Conservation (phyloP, 2,797 vertebrate species). For the Gobionotothen gibberifrons region DNA sequence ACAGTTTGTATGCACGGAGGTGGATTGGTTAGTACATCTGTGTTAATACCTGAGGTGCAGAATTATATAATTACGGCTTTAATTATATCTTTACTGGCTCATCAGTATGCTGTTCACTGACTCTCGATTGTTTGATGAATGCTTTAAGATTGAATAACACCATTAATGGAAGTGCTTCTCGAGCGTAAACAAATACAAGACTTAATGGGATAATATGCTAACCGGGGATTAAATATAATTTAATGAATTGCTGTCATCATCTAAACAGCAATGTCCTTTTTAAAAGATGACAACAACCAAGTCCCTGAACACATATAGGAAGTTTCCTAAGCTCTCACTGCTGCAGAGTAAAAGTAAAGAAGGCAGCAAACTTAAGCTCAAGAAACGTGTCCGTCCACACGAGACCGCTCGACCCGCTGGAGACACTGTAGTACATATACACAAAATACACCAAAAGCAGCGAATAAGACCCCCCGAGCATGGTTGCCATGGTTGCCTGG, state of each 20-base stretch:
- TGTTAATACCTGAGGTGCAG: conserved; percentile 68
- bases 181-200: conserved; percentile 67
- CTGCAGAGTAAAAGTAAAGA: conserved; percentile 4
- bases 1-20: conserved; percentile 50
- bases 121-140: conserved; percentile 57
- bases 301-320: conserved; percentile 30
- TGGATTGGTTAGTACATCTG: conserved; percentile 60
- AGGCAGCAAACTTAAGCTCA: not conserved
- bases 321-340: not conserved
- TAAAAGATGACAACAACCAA: conserved; percentile 37
- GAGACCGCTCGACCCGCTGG: no score
- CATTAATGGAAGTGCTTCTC: conserved; percentile 67
- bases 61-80: conserved; percentile 72
- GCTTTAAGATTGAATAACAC: conserved; percentile 70
- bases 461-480: no score
- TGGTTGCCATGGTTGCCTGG: no score
- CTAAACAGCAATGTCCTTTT: conserved; percentile 52
- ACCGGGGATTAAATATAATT: conserved; percentile 53
- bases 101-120: conserved; percentile 60
- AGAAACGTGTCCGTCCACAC: no score
- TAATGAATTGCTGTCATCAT: conserved; percentile 63
- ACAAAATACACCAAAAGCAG: no score
- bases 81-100: conserved; percentile 69
- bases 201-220: conserved; percentile 67
- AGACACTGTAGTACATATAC: no score